phyloP scores from a whole-genome alignment of 2,888 invertebrate species.

The Drosophila dives region DNA sequence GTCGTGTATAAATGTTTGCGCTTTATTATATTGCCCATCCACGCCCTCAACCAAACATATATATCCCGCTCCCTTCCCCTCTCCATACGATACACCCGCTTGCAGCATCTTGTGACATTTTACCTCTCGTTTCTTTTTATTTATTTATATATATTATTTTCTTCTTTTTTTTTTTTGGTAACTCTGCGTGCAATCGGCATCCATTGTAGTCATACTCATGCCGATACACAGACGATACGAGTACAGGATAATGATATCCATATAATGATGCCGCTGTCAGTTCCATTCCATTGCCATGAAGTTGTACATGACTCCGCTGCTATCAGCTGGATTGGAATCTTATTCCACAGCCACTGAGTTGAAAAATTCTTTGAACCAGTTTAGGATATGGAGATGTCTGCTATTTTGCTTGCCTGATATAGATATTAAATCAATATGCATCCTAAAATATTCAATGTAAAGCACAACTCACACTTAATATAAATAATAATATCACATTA shows the following conservation, averaged over 20 bases:
- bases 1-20: slow-evolving; percentile 79
- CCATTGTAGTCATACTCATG: slow-evolving; percentile 54
- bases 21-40: slow-evolving; percentile 77
- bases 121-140: slow-evolving; percentile 45
- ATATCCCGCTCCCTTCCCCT: slow-evolving; percentile 3
- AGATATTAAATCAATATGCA: not conserved
- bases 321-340: slow-evolving; percentile 17
- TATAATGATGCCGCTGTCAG: slow-evolving; percentile 84
- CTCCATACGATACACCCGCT: slow-evolving; percentile 17
- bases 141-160: not conserved
- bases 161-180: slow-evolving; percentile 17
- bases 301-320: slow-evolving; percentile 13
- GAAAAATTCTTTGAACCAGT: slow-evolving; percentile 18
- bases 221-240: slow-evolving; percentile 74
- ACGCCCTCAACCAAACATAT: slow-evolving; percentile 51
- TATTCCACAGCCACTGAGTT: slow-evolving; percentile 2
- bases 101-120: slow-evolving; percentile 75
- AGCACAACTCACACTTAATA: not conserved
- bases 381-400: slow-evolving; percentile 11
- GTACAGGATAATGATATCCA: slow-evolving; percentile 80
- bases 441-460: no score
- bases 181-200: slow-evolving; percentile 43
- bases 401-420: slow-evolving; percentile 31
- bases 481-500: not conserved
- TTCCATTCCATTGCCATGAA: slow-evolving; percentile 65